Conservation (phyloP, 2,113 vertebrate genomes). For the Petroica traversi region DNA sequence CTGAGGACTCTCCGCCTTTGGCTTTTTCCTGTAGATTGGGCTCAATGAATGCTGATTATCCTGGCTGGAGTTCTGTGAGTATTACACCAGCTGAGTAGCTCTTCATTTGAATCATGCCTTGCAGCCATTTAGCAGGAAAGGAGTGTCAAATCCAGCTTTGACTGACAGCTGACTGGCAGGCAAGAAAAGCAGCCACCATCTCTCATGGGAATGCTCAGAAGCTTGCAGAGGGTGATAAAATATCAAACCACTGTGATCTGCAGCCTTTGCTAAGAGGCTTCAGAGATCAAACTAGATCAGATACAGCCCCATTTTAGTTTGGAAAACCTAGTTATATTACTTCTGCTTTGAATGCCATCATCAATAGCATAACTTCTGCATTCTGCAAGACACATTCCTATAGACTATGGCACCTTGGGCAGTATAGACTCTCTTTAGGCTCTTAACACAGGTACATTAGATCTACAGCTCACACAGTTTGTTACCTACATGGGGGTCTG, state of each 20-base stretch:
- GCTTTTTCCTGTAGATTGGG: neutral
- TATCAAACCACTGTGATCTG: conserved; percentile 13
- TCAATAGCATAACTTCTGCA: neutral
- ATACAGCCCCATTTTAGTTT: neutral
- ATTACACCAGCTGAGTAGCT: neutral
- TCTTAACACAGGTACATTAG: neutral
- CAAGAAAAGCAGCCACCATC: neutral
- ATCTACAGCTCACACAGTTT: neutral
- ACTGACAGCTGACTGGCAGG: conserved; percentile 54
- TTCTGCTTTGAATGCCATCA: neutral
- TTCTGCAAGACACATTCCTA: neutral
- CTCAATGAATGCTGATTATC: conserved; percentile 41
- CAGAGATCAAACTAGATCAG: conserved; percentile 11
- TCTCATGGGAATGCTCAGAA: conserved; percentile 21
- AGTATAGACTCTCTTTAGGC: neutral
- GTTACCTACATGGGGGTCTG: neutral
- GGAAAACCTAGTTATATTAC: neutral
- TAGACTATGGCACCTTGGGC: neutral
- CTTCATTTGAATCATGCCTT: conserved; percentile 28
- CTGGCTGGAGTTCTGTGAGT: neutral
- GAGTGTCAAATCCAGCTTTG: neutral
- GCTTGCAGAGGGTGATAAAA: conserved; percentile 33
- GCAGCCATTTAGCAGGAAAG: conserved; percentile 27
- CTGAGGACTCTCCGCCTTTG: conserved; percentile 10
- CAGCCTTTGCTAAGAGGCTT: neutral